These are phyloP conservation scores for Macrosoma leucophasiata DNA, from an alignment of 2,888 invertebrate genomes.

Conservation along the genomic window DNA sequence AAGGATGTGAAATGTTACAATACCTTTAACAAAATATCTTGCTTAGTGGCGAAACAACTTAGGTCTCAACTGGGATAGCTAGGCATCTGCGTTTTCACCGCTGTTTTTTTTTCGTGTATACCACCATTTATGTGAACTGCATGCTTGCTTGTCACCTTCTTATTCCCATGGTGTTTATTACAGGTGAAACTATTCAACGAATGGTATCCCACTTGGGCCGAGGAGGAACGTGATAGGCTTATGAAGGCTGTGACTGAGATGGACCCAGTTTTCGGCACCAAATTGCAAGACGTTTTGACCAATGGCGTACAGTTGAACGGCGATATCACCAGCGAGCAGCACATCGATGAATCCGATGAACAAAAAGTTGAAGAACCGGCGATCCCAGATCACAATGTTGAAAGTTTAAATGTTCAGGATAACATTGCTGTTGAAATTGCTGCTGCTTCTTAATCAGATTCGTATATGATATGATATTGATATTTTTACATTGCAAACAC, in stretches of 20 bases:
- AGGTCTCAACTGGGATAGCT: too few relatives aligned
- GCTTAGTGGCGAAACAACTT: too few relatives aligned
- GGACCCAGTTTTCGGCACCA: slow-evolving; percentile 82
- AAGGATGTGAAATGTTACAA: too few relatives aligned
- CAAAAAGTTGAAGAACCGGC: slow-evolving; percentile 29
- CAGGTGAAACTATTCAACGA: slow-evolving; percentile 88
- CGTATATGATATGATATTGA: slow-evolving; percentile 8
- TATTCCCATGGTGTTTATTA: too few relatives aligned
- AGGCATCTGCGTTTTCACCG: too few relatives aligned
- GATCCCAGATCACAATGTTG: slow-evolving; percentile 25
- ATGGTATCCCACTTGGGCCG: slow-evolving; percentile 88
- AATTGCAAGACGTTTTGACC: slow-evolving; percentile 71
- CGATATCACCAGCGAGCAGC: slow-evolving; percentile 39
- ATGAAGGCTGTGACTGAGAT: slow-evolving; percentile 81
- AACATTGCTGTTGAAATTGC: slow-evolving; percentile 57
- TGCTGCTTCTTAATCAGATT: slow-evolving; percentile 51
- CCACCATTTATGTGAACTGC: too few relatives aligned
- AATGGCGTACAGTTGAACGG: slow-evolving; percentile 54
- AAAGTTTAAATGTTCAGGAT: slow-evolving; percentile 36
- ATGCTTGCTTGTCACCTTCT: too few relatives aligned
- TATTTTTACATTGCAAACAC: slow-evolving; percentile 11
- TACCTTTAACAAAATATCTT: too few relatives aligned
- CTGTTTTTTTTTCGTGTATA: too few relatives aligned
- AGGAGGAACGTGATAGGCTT: slow-evolving; percentile 82
- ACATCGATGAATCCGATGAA: slow-evolving; percentile 34